Evolutionary conservation across 2,888 invertebrate species (phyloP), one percentile per base, ranked within the genome.

Genomic region (Eurois occulta): DNA sequence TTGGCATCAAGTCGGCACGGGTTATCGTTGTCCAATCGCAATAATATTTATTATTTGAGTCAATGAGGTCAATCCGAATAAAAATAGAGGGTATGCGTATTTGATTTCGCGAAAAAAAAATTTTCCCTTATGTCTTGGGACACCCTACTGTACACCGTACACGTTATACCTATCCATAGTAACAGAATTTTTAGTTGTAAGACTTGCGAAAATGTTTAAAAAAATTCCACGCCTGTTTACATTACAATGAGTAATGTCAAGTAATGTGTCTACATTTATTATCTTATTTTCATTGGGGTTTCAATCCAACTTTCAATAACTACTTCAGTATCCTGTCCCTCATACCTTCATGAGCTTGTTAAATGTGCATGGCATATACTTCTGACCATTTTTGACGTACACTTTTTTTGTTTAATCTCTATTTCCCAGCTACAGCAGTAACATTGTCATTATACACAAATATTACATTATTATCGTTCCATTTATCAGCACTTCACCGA

Each of bases 401-500:
- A 55, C 18, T 28, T 16, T 18, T 58, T 7, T 18, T 58, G n/a
- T 58, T 8, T 46, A 58, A 41, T 46, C 70, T 71, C 2, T 67
- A 60, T 48, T 75, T 72, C 62, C n/a, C 11, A 85, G 71, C 21
- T 71, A 66, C 71, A 62, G 70, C 18, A 73, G 67, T 80, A 18
- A 48, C 41, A 68, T 66, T 77, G 35, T 67, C n/a, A 76, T 58
- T 72, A 66, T 41, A 65, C 35, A 52, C 32, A 64, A 58, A 65
- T 69, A 72, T 46, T 65, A 75, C 28, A 67, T 38, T 67, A 28
- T 80, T 80, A 84, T 85, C 85, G 32, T 73, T 77, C 35, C 32
- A 72, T 78, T 86, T 86, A 85, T 86, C 87, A 75, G 41, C 35
- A 64, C 71, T 72, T 85, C 65, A 43, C n/a, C 24, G 72, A 70